Evolutionary conservation across 2,888 invertebrate genomes (phyloP).

Genomic region (Sphaerophoria rueppellii): DNA sequence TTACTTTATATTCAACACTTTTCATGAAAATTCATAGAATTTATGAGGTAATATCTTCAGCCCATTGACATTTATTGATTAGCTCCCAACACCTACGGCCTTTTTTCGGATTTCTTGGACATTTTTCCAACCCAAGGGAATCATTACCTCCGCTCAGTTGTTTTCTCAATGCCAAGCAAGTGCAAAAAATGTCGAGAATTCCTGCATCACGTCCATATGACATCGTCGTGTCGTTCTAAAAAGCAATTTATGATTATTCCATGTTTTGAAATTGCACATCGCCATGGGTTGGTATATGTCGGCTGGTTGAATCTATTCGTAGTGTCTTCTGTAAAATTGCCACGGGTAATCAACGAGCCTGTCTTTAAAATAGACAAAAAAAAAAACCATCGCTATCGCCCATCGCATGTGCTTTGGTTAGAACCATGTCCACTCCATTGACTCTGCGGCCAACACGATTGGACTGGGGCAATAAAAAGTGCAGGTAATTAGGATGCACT

Average conservation of each 20-base stretch:
- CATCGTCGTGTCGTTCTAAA: slow-evolving; percentile 31
- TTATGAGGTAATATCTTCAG: slow-evolving; percentile 34
- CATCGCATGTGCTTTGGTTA: slow-evolving; percentile 29
- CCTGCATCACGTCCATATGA: slow-evolving; percentile 33
- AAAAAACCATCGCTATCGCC: slow-evolving; percentile 35
- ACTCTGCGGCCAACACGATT: neutral
- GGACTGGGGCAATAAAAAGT: slow-evolving; percentile 29
- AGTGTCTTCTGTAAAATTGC: slow-evolving; percentile 26
- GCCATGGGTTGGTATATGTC: neutral
- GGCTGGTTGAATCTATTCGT: neutral
- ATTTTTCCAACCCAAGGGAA: slow-evolving; percentile 8
- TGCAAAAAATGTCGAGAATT: slow-evolving; percentile 33
- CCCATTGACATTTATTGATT: slow-evolving; percentile 38
- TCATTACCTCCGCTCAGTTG: slow-evolving; percentile 9
- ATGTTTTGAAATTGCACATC: slow-evolving; percentile 31
- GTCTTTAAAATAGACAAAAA: neutral
- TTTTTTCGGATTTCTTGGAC: neutral
- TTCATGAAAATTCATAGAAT: slow-evolving; percentile 8
- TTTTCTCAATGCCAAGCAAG: neutral
- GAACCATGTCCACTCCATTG: slow-evolving; percentile 17
- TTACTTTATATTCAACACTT: slow-evolving; percentile 26
- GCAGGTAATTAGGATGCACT: slow-evolving; percentile 58
- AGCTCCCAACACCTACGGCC: slow-evolving; percentile 30
- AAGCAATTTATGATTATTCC: slow-evolving; percentile 42
- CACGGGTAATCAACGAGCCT: slow-evolving; percentile 34